Conservation (phyloP, 2,797 vertebrate species). For the Darevskia mixta region DNA sequence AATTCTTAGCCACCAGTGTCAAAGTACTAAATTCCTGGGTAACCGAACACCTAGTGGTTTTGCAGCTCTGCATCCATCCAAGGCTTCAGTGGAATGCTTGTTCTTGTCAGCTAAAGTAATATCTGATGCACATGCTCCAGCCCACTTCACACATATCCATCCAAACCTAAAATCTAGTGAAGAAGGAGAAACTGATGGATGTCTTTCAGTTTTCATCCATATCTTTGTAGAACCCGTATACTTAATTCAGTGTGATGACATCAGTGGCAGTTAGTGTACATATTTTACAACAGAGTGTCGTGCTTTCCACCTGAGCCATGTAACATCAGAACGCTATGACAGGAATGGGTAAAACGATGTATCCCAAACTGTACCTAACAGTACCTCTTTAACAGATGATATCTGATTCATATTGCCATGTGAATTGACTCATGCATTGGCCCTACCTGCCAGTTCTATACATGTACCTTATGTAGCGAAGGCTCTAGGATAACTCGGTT, state of each 20-base stretch:
- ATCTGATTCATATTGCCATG: background rate
- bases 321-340: background rate
- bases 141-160: slow-evolving; percentile 13
- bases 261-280: background rate
- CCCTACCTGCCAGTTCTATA: background rate
- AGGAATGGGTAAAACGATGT: background rate
- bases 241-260: background rate
- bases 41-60: background rate
- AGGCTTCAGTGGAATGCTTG: slow-evolving; percentile 37
- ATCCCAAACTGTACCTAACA: background rate
- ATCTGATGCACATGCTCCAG: slow-evolving; percentile 20
- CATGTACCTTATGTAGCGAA: background rate
- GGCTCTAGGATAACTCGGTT: too few relatives aligned
- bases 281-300: background rate
- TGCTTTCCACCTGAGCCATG: background rate
- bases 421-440: background rate
- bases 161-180: slow-evolving; percentile 24
- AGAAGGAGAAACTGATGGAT: background rate
- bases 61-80: background rate
- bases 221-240: background rate
- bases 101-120: slow-evolving; percentile 55
- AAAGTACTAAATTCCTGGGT: background rate
- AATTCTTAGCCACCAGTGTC: background rate
- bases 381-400: background rate
- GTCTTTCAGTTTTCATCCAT: background rate